These are phyloP conservation scores for Drosophila ananassae DNA, from an alignment of 1,140 invertebrate species.

Conservation along the genomic window DNA sequence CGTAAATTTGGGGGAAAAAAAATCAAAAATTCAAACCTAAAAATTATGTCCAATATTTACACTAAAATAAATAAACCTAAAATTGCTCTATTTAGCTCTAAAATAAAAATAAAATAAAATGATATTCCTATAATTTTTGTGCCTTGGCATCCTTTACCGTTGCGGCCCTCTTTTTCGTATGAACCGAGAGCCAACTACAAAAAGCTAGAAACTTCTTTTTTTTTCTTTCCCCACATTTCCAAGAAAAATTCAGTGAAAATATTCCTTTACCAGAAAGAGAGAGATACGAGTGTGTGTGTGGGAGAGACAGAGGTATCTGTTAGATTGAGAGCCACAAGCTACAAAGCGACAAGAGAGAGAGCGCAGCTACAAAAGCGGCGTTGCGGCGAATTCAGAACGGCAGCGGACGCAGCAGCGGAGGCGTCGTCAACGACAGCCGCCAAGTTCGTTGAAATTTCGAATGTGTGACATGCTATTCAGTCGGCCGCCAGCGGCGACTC, in stretches of 20 bases:
- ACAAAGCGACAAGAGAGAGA: slow-evolving; percentile 48
- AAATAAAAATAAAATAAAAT: too few relatives aligned
- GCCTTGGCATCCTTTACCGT: not conserved
- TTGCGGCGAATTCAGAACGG: slow-evolving; percentile 38
- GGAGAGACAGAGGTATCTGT: slow-evolving; percentile 2
- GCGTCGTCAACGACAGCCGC: slow-evolving; percentile 34
- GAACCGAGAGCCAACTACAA: slow-evolving; percentile 3
- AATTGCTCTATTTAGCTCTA: too few relatives aligned
- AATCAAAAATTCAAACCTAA: too few relatives aligned
- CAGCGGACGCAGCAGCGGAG: slow-evolving; percentile 14
- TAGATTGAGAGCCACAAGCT: slow-evolving; percentile 19
- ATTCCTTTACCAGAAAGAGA: not conserved
- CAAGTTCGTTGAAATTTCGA: slow-evolving; percentile 76
- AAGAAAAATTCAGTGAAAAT: slow-evolving; percentile 35
- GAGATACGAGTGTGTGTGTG: not conserved
- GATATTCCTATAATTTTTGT: not conserved
- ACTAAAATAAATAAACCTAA: too few relatives aligned
- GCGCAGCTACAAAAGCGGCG: not conserved
- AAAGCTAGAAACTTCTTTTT: slow-evolving; percentile 51
- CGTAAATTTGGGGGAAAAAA: not conserved
- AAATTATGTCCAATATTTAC: too few relatives aligned
- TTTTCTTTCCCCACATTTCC: slow-evolving; percentile 7
- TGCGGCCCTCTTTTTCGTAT: not conserved
- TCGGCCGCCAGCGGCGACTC: slow-evolving; percentile 75
- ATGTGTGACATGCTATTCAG: slow-evolving; percentile 72